phyloP scores from a whole-genome alignment of 2,113 vertebrate species.

The Canis aureus region DNA sequence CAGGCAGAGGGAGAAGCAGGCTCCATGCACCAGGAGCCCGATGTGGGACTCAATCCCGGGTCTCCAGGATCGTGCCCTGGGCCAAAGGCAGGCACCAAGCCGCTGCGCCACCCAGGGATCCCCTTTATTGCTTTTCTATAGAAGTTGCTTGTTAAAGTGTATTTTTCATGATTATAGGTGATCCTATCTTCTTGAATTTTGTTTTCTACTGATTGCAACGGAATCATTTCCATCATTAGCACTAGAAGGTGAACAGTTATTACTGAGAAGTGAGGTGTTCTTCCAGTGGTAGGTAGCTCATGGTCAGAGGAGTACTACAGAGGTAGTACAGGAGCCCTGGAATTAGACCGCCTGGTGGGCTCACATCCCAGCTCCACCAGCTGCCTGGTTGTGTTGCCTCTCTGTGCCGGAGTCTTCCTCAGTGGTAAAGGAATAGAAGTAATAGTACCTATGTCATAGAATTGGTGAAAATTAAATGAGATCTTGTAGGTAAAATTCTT shows the following conservation, averaged over 20 bases:
- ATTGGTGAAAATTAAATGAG: neutral
- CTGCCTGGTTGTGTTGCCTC: neutral
- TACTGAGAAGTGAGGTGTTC: neutral
- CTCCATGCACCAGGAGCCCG: too few relatives aligned
- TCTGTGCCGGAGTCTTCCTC: neutral
- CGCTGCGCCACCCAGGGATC: too few relatives aligned
- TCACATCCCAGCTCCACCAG: neutral
- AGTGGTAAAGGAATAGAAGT: neutral
- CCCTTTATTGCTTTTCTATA: neutral
- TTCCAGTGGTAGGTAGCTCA: neutral
- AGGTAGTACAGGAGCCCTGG: neutral
- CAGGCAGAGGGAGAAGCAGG: too few relatives aligned
- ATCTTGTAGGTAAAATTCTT: neutral
- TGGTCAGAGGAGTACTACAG: neutral
- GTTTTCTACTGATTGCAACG: neutral
- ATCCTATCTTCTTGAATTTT: neutral
- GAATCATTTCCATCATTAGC: neutral
- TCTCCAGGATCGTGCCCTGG: too few relatives aligned
- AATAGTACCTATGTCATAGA: neutral
- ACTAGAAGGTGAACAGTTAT: neutral
- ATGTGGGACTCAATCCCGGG: too few relatives aligned
- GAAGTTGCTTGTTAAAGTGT: neutral
- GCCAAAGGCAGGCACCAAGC: too few relatives aligned
- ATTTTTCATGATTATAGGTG: neutral
- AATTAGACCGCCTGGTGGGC: neutral